phyloP scores from a whole-genome alignment of 2,888 invertebrate species.

The Plutella xylostella region DNA sequence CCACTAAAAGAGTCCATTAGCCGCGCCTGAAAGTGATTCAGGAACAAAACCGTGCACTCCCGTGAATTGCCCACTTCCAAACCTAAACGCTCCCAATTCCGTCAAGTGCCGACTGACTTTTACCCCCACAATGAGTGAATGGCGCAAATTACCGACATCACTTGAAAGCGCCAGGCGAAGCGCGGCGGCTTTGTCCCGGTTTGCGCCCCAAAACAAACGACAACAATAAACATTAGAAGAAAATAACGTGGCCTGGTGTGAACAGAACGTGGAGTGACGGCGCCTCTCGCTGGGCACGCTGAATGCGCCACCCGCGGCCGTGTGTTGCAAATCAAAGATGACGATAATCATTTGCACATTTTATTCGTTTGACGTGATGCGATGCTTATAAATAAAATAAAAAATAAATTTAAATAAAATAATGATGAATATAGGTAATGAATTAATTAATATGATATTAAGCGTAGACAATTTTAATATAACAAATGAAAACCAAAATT shows the following conservation, averaged over 20 bases:
- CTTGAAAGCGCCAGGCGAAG: conserved; percentile 59
- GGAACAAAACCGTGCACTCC: conserved; percentile 37
- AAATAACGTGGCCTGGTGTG: conserved; percentile 35
- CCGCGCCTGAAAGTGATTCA: conserved; percentile 15
- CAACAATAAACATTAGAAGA: conserved; percentile 67
- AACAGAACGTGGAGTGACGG: conserved; percentile 66
- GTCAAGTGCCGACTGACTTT: conserved; percentile 63
- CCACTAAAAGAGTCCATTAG: conserved; percentile 37
- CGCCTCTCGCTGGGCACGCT: conserved; percentile 46
- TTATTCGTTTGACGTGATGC: too few species aligned
- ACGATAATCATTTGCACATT: too few species aligned
- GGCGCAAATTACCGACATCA: conserved; percentile 64
- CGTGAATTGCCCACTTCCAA: conserved; percentile 58
- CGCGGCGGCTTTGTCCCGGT: conserved; percentile 60
- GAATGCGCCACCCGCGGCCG: conserved; percentile 32
- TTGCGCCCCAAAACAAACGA: conserved; percentile 65
- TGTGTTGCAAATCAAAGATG: too few species aligned
- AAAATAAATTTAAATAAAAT: too few species aligned
- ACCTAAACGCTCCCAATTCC: conserved; percentile 67
- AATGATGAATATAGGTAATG: too few species aligned
- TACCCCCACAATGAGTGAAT: conserved; percentile 62
- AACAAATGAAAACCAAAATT: too few species aligned
- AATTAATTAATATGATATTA: too few species aligned
- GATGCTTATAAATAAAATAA: too few species aligned
- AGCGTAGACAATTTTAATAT: too few species aligned